Percentiles rank a stretch among this genome's conserved stretches.
phyloP scores from a whole-genome alignment of 2,113 vertebrate species.

The Ceratotherium simum region DNA sequence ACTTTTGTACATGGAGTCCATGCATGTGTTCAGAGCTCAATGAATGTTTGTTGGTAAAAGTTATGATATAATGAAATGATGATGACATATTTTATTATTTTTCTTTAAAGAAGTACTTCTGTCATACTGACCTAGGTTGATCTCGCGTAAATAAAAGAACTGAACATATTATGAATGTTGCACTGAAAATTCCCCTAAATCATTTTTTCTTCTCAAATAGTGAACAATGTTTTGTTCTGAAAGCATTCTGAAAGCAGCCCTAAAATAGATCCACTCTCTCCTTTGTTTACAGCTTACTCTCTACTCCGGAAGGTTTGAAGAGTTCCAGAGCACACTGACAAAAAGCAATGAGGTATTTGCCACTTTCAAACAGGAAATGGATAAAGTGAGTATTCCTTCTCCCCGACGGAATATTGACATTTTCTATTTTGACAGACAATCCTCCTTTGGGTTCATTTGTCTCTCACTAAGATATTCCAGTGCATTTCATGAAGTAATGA shows the following conservation, averaged over 20 bases:
- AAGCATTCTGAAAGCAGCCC: slow-evolving; percentile 28
- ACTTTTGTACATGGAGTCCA: neutral
- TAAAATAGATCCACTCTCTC: slow-evolving; percentile 68
- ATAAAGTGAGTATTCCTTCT: slow-evolving; percentile 90
- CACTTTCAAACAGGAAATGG: slow-evolving; percentile 98
- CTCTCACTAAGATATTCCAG: slow-evolving; percentile 45
- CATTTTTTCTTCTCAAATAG: slow-evolving; percentile 67
- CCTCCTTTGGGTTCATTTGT: slow-evolving; percentile 65
- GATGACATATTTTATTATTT: neutral
- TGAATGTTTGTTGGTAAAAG: neutral
- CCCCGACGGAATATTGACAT: slow-evolving; percentile 12
- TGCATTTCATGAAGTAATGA: slow-evolving; percentile 62
- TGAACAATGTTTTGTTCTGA: slow-evolving; percentile 56
- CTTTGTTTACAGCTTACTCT: slow-evolving; percentile 91
- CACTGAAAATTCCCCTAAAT: slow-evolving; percentile 34
- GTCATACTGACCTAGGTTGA: neutral
- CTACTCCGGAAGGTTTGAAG: slow-evolving; percentile 97
- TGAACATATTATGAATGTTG: slow-evolving; percentile 10
- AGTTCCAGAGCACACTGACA: slow-evolving; percentile 95
- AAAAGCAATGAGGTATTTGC: slow-evolving; percentile 98
- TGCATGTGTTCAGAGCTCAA: neutral
- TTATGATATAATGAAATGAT: neutral
- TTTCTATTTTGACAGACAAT: slow-evolving; percentile 61
- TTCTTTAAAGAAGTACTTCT: slow-evolving; percentile 25
- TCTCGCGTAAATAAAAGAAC: neutral